Conservation (phyloP, 2,113 vertebrate species). For the Crocuta crocuta region DNA sequence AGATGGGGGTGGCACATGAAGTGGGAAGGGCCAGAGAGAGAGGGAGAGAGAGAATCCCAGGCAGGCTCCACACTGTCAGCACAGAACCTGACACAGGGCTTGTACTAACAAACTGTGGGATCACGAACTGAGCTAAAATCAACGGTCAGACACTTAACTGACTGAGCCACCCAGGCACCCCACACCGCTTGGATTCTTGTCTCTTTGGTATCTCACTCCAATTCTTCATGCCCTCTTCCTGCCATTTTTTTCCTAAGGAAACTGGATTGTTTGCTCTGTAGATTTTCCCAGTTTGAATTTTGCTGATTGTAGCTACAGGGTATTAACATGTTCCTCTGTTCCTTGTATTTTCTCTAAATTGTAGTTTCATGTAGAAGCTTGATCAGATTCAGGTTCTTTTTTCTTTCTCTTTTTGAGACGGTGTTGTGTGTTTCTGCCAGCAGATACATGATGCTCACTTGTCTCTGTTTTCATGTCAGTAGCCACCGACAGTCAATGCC, state of each 20-base stretch:
- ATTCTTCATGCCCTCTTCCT: background rate
- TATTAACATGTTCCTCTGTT: background rate
- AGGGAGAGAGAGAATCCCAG: too few relatives aligned
- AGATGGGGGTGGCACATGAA: too few relatives aligned
- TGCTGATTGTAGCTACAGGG: background rate
- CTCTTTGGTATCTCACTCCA: background rate
- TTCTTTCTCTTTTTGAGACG: background rate
- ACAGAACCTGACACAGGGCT: too few relatives aligned
- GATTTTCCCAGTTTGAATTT: background rate
- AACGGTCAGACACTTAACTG: too few relatives aligned
- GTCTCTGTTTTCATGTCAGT: background rate
- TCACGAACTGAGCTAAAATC: too few relatives aligned
- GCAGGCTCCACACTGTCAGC: too few relatives aligned
- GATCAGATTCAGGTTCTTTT: background rate
- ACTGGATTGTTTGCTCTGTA: background rate
- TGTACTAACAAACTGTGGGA: too few relatives aligned
- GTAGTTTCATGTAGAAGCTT: background rate
- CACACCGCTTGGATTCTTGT: background rate
- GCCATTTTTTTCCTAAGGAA: conserved; percentile 24
- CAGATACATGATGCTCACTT: background rate
- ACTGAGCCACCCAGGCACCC: too few relatives aligned
- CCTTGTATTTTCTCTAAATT: background rate
- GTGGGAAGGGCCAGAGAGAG: too few relatives aligned
- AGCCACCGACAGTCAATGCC: background rate
- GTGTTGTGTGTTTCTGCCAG: background rate